A percentile compares a stretch with the other conserved stretches of the same genome.
Evolutionary conservation across 2,797 vertebrate genomes (phyloP).

Genomic region (Cirrhinus molitorella): DNA sequence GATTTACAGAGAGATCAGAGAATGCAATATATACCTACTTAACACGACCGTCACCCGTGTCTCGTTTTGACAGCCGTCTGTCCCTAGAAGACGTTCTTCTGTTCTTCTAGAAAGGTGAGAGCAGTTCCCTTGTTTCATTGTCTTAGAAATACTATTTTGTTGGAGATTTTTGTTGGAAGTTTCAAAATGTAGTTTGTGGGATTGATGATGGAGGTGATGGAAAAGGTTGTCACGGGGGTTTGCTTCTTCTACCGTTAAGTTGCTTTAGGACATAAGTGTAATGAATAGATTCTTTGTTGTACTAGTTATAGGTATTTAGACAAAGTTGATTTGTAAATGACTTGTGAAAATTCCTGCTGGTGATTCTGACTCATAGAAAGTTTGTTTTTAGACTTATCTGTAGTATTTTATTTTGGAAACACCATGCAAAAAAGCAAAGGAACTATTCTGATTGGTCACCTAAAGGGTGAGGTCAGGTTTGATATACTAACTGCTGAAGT

Average conservation of each 20-base stretch:
- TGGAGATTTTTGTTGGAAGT: background rate
- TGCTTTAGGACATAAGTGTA: background rate
- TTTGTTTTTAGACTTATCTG: background rate
- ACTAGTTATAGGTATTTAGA: background rate
- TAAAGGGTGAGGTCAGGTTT: slow-evolving; percentile 30
- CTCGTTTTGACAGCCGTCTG: slow-evolving; percentile 66
- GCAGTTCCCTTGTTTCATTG: background rate
- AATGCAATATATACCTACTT: slow-evolving; percentile 94
- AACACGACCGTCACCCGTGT: slow-evolving; percentile 69
- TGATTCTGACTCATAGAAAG: background rate
- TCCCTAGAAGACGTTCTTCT: slow-evolving; percentile 50
- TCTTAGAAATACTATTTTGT: background rate
- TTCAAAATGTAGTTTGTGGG: background rate
- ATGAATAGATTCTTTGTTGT: background rate
- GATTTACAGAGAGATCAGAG: slow-evolving; percentile 84
- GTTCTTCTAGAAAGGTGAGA: slow-evolving; percentile 67
- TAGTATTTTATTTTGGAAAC: background rate
- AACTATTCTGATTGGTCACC: background rate
- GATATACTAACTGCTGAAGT: slow-evolving; percentile 70
- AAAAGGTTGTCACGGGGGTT: background rate
- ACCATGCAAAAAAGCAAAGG: background rate
- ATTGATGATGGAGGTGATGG: background rate
- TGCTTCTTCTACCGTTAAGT: background rate
- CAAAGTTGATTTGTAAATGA: background rate
- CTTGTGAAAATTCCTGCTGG: background rate